A percentile compares a stretch with the other conserved stretches of the same genome.
These are phyloP conservation scores for Venturia canescens DNA, from an alignment of 1,140 invertebrate genomes.

Conservation along the genomic window DNA sequence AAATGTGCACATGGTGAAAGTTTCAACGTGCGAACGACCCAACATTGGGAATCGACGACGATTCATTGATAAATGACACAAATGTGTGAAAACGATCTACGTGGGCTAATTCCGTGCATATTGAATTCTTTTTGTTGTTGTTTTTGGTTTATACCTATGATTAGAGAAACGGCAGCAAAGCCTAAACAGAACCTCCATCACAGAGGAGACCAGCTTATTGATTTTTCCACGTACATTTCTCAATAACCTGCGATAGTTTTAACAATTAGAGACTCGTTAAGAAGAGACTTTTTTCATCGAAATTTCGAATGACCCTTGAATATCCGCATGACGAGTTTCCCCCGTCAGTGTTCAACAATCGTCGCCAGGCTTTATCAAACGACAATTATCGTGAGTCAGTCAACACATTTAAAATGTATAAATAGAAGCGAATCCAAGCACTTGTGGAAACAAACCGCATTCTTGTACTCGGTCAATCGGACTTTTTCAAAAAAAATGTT, in stretches of 20 bases:
- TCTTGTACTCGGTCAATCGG: too few relatives aligned
- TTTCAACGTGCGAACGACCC: too few relatives aligned
- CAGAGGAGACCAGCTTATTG: constrained; percentile 80
- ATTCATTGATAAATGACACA: neutral
- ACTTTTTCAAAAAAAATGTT: too few relatives aligned
- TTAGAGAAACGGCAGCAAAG: constrained; percentile 82
- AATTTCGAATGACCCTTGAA: constrained; percentile 56
- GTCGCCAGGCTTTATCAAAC: constrained; percentile 14
- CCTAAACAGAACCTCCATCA: constrained; percentile 81
- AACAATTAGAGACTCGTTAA: constrained; percentile 70
- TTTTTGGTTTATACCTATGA: constrained; percentile 75
- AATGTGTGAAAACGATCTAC: constrained; percentile 19
- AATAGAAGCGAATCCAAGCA: too few relatives aligned
- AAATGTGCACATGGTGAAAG: too few relatives aligned
- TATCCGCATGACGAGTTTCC: constrained; percentile 53
- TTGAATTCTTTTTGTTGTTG: constrained; percentile 55
- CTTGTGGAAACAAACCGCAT: too few relatives aligned
- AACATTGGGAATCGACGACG: too few relatives aligned
- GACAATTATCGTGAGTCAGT: constrained; percentile 21
- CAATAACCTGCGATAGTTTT: constrained; percentile 75
- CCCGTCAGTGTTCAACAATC: constrained; percentile 35
- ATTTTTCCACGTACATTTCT: constrained; percentile 79
- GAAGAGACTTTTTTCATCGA: constrained; percentile 50
- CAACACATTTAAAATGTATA: too few relatives aligned
- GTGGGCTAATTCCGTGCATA: constrained; percentile 38